Evolutionary conservation across 2,113 vertebrate genomes (phyloP), one percentile per base, ranked within the genome.

Genomic region (Macrotis lagotis): DNA sequence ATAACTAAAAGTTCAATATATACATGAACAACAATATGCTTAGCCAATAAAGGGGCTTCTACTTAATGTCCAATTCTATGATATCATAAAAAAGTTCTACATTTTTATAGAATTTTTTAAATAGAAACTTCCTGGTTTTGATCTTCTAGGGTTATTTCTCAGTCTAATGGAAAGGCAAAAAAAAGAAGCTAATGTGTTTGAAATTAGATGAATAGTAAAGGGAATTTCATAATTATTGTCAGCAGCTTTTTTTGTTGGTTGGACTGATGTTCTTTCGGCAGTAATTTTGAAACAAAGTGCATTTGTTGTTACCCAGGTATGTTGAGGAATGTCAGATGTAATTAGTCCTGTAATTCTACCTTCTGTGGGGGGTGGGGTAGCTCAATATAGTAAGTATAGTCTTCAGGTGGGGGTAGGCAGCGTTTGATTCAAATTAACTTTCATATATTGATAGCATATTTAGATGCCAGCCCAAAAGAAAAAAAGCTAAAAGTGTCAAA

Each of bases 261-360:
- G 96, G 48, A 50, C 19, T 8, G 1, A 90, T 95, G 4, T 90
- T 97, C 88, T 96, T 94, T 89, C 92, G 90, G 91, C 28, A 47
- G 5, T 96, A 59, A n/a, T 92, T 97, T 97, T 98, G 93, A 95
- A 91, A 16, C 98, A 94, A 94, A 59, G 44, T 74, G 47, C 96
- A 92, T 97, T 93, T 97, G 89, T 96, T 97, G 97, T 90, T 19
- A 90, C 92, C 50, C 51, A 90, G 8, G 96, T 94, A 90, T 90
- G 83, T 92, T 93, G 91, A 91, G 95, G 50, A 90, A 95, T 94
- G 52, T 97, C 95, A 97, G 53, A 97, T 95, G 96, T 93, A 0
- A 0, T 91, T 52, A 96, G 53, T 96, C 95, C 90, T 93, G 50
- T 92, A 52, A 83, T 51, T 97, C 96, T 94, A 97, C 95, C 95